phyloP scores from a whole-genome alignment of 2,113 vertebrate species.

The Natator depressus region DNA sequence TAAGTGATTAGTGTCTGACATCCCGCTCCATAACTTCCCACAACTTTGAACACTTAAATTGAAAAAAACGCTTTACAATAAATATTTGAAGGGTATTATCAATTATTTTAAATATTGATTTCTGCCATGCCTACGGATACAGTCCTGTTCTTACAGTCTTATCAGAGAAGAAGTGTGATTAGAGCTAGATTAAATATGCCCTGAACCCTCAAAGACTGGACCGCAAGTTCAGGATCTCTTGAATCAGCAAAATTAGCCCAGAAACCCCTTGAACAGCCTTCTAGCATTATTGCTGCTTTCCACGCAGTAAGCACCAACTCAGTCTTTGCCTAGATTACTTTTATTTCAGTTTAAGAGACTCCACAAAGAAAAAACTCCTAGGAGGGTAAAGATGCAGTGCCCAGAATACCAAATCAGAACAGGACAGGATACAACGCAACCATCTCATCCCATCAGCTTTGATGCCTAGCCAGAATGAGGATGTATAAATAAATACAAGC shows the following conservation, averaged over 20 bases:
- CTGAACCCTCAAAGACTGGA: constrained; percentile 10
- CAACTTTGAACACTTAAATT: neutral
- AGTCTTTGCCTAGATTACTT: neutral
- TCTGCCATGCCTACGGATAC: neutral
- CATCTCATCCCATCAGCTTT: rapidly evolving
- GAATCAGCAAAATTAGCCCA: constrained; percentile 24
- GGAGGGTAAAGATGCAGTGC: neutral
- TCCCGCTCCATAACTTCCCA: neutral
- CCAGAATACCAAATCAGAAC: neutral
- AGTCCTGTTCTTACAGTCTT: too few relatives aligned
- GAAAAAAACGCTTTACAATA: neutral
- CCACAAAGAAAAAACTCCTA: neutral
- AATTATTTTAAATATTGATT: neutral
- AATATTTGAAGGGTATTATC: neutral
- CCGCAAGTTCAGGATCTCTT: constrained; percentile 4
- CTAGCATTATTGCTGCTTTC: neutral
- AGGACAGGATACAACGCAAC: neutral
- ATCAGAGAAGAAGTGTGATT: constrained; percentile 46
- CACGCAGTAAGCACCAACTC: neutral
- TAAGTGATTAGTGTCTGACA: neutral
- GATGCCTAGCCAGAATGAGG: neutral
- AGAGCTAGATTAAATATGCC: neutral
- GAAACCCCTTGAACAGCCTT: constrained; percentile 6
- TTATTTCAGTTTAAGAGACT: neutral
- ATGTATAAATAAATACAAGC: neutral